Evolutionary conservation across 2,797 vertebrate species (phyloP).

Genomic region (Cyclura pinguis): DNA sequence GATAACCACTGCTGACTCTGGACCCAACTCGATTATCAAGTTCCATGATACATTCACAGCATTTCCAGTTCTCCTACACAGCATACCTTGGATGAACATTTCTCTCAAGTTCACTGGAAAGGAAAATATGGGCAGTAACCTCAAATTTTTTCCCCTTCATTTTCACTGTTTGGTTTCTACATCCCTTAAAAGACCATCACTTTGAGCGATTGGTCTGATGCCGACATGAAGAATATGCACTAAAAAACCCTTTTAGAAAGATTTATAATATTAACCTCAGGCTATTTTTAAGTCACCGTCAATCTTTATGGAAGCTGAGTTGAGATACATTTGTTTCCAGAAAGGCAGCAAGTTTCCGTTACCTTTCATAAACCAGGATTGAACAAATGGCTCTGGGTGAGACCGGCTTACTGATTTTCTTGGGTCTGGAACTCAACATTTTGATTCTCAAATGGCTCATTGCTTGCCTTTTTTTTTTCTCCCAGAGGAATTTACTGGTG

Average conservation of each 20-base stretch:
- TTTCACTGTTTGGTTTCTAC: constrained; percentile 74
- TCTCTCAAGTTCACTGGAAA: constrained; percentile 42
- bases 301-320: constrained; percentile 81
- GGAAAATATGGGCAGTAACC: constrained; percentile 45
- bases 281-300: constrained; percentile 81
- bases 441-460: constrained; percentile 71
- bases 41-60: not conserved
- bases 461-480: constrained; percentile 66
- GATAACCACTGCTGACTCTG: not conserved
- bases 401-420: constrained; percentile 76
- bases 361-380: constrained; percentile 79
- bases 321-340: constrained; percentile 82
- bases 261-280: constrained; percentile 85
- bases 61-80: not conserved
- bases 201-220: constrained; percentile 78
- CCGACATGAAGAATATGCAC: constrained; percentile 81
- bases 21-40: not conserved
- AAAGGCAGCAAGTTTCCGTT: constrained; percentile 77
- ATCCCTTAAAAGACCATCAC: constrained; percentile 77
- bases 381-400: constrained; percentile 80
- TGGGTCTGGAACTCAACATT: constrained; percentile 64
- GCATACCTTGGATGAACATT: not conserved
- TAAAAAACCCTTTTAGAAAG: constrained; percentile 83
- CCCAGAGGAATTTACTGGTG: constrained; percentile 65
- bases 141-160: constrained; percentile 70